Conservation (phyloP, 2,888 invertebrate species). For the Julus scanicus region DNA sequence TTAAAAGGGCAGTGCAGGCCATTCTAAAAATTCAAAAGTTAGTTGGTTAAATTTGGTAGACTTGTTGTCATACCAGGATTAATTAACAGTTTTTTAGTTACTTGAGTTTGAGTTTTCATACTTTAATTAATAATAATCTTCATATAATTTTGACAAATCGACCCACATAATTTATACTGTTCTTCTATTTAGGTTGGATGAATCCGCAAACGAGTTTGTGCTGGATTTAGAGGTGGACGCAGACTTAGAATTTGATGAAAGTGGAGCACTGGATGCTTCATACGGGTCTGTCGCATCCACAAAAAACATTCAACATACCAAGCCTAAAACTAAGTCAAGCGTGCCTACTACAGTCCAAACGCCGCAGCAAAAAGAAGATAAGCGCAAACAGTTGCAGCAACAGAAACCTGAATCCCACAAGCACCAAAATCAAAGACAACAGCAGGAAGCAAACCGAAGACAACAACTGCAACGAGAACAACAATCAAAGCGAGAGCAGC, state of each 20-base stretch:
- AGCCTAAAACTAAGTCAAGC: background rate
- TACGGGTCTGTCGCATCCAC: background rate
- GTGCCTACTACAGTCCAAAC: background rate
- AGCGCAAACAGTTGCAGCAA: background rate
- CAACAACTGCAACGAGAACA: background rate
- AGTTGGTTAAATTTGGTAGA: too few species aligned
- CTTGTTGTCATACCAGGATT: too few species aligned
- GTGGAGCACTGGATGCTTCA: conserved; percentile 28
- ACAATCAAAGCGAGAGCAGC: background rate
- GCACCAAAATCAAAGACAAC: background rate
- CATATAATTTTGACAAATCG: too few species aligned
- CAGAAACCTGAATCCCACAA: background rate
- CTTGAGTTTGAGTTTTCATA: too few species aligned
- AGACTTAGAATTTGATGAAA: conserved; percentile 54
- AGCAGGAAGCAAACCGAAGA: background rate
- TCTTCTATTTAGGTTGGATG: conserved; percentile 13
- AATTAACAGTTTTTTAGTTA: too few species aligned
- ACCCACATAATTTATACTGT: too few species aligned
- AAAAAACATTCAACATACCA: background rate
- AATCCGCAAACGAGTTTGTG: conserved; percentile 24
- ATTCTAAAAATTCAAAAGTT: too few species aligned
- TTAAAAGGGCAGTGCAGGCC: too few species aligned
- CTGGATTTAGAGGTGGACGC: conserved; percentile 52
- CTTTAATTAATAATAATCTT: too few species aligned
- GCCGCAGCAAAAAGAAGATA: background rate